Base-by-base conservation (phyloP, 30 jellyfish, hydroid and myxozoan species). In the Aurelia coerulea region DNA sequence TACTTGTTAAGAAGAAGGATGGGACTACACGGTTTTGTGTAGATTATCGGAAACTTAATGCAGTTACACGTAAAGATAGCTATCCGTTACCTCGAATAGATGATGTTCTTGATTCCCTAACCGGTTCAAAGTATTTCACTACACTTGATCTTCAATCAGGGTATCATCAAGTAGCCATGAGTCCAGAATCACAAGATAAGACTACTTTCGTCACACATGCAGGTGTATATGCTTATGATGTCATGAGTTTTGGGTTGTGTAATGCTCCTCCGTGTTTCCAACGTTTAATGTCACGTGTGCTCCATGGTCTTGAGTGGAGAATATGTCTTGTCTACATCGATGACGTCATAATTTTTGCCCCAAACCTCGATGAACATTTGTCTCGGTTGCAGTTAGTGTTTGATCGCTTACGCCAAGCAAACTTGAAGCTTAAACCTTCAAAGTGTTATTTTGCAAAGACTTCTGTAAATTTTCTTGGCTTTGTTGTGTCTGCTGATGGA, bases 401-500 rank as follows among this genome's bases (percentile, higher is more conserved):
- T 65, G 84, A 49, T 56, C 90, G 91, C n/a, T 63, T 76, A 51
- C 90, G 86, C 33, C 79, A 77, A 60, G 87, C 95, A 13, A 77
- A 86, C 56, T 66, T 77, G 29, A 86, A 77, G 39, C 68, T 86
- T 18, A 86, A 76, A 39, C 85, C 91, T 10, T 65, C 82, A 12
- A 86, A 86, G 58, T 87, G 96, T 39, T 68, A 34, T 17, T 87
- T 87, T 51, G 91, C 90, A 15, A 62, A 80, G 46, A 14, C 31
- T 53, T 19, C 74, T 9, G 96, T 87, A 7, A 60, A 77, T 51
- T 87, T 51, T 69, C 81, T 87, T 9, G 96, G 92, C 53, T 77
- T 65, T 60, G 91, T 87, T n/a, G 91, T 87, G 14, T 76, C 91
- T 50, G 34, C 85, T 6, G 88, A 71, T 13, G 91, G 96, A 15